These are phyloP conservation scores for Agelastica alni DNA, from an alignment of 2,888 invertebrate genomes.

Conservation along the genomic window DNA sequence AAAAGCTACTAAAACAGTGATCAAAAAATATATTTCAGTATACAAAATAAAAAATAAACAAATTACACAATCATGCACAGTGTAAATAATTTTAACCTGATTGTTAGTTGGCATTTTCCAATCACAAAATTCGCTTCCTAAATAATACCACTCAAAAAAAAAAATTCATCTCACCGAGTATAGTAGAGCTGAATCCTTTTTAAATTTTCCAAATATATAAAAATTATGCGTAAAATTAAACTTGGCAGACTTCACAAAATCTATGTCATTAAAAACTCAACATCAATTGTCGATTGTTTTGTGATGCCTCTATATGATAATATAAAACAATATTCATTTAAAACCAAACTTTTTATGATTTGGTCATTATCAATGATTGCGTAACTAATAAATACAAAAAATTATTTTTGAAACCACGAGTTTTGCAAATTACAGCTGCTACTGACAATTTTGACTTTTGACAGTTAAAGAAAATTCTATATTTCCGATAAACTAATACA, in stretches of 20 bases:
- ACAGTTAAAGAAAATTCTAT: no score
- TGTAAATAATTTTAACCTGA: constrained; percentile 38
- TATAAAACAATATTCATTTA: neutral
- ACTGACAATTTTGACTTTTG: constrained; percentile 1
- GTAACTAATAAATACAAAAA: constrained; percentile 24
- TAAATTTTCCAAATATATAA: constrained; percentile 37
- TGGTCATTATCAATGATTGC: constrained; percentile 26
- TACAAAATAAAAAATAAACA: constrained; percentile 5
- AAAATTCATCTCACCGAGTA: constrained; percentile 22
- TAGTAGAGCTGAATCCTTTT: constrained; percentile 24
- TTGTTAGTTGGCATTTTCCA: constrained; percentile 43
- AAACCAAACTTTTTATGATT: constrained; percentile 8
- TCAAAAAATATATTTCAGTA: no score
- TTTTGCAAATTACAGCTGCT: constrained; percentile 7
- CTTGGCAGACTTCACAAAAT: constrained; percentile 16
- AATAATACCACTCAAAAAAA: constrained; percentile 3
- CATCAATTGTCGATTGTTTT: constrained; percentile 18
- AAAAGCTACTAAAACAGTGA: constrained; percentile 3
- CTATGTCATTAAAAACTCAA: constrained; percentile 14
- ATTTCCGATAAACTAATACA: no score
- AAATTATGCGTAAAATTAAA: constrained; percentile 33
- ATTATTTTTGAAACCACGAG: constrained; percentile 17
- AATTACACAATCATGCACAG: constrained; percentile 17
- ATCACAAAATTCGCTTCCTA: constrained; percentile 2
- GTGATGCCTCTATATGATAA: neutral